Evolutionary conservation across 2,888 invertebrate species (phyloP).

Genomic region (Harpalus rufipes): DNA sequence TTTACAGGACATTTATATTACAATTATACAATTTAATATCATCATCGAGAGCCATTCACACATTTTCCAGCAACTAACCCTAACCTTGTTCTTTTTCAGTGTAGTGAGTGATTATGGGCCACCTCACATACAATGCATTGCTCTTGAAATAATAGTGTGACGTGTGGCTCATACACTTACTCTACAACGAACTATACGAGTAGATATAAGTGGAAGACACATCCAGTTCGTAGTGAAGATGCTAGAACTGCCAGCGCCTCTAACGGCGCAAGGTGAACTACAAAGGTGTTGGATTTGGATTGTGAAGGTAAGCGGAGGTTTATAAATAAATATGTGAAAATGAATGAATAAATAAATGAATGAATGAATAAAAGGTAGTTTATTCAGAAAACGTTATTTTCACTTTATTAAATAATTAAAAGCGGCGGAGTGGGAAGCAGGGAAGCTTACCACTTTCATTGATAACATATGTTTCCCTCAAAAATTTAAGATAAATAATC

Average conservation of each 20-base stretch:
- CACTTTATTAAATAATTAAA: no score
- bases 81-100: not conserved
- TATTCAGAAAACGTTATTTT: no score
- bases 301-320: not conserved
- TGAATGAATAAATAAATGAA: not conserved
- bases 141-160: not conserved
- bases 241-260: not conserved
- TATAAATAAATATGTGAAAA: not conserved
- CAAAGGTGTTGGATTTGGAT: conserved; percentile 5
- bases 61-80: no score
- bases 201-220: not conserved
- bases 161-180: not conserved
- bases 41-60: no score
- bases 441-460: no score
- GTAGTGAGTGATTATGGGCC: not conserved
- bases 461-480: no score
- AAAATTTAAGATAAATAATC: no score
- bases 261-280: not conserved
- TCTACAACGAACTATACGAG: not conserved
- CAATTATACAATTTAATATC: no score
- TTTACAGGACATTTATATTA: no score
- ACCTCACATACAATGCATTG: not conserved
- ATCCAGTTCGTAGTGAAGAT: not conserved
- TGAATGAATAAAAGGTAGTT: not conserved
- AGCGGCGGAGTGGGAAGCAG: no score